Percentiles rank a stretch among this genome's conserved stretches.
phyloP scores from a whole-genome alignment of 2,113 vertebrate species.

The Anas platyrhynchos region DNA sequence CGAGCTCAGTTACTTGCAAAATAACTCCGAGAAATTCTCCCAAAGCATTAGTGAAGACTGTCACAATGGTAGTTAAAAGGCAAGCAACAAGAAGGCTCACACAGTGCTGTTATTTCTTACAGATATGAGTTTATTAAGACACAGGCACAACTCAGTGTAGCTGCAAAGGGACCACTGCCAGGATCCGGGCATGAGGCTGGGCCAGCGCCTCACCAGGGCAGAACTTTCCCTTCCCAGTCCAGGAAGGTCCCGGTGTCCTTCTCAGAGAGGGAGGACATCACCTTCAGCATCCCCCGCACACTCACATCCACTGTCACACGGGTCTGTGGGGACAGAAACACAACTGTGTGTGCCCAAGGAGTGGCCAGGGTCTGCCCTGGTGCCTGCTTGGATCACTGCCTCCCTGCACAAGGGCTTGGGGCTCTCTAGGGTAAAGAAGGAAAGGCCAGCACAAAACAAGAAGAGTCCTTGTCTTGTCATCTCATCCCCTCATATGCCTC shows the following conservation, averaged over 20 bases:
- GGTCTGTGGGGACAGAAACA: background rate
- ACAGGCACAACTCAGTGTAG: background rate
- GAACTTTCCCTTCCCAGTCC: conserved; percentile 43
- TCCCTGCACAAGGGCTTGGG: background rate
- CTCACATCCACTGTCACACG: background rate
- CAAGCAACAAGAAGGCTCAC: background rate
- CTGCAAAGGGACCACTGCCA: background rate
- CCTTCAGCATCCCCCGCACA: conserved; percentile 26
- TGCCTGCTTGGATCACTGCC: background rate
- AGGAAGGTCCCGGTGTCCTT: conserved; percentile 45
- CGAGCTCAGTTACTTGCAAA: background rate
- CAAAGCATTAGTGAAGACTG: background rate
- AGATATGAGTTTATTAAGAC: background rate
- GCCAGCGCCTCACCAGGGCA: conserved; percentile 44
- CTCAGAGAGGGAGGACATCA: conserved; percentile 38
- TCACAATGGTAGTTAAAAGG: background rate
- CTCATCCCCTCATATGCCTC: background rate
- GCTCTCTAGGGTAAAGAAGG: background rate
- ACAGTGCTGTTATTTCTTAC: background rate
- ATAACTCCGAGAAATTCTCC: background rate
- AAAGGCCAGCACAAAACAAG: background rate
- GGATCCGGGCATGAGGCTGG: background rate
- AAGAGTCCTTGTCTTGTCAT: background rate
- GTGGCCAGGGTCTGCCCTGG: background rate
- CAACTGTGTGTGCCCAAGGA: background rate